Conservation (phyloP, 2,113 vertebrate genomes). For the Capricornis sumatraensis region DNA sequence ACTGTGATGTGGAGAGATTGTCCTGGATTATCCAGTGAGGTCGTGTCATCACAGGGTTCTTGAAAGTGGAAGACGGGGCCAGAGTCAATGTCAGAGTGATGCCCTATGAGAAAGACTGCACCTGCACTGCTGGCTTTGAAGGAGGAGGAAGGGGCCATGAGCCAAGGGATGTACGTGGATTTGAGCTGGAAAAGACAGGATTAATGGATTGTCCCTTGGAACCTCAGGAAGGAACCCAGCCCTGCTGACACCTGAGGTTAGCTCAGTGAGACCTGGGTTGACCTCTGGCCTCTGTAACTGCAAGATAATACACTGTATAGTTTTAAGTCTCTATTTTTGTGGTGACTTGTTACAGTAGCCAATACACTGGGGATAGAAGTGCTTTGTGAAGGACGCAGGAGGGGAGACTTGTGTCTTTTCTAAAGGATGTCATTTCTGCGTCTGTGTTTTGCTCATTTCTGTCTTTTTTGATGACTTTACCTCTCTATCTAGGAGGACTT, state of each 20-base stretch:
- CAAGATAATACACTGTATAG: fast-evolving
- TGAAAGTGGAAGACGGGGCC: not conserved
- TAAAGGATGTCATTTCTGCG: not conserved
- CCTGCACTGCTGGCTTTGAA: fast-evolving
- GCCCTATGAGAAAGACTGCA: fast-evolving
- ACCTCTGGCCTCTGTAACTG: not conserved
- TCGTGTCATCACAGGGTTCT: not conserved
- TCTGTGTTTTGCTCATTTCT: not conserved
- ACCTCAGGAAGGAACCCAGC: not conserved
- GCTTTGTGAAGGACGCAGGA: not conserved
- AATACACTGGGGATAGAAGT: fast-evolving
- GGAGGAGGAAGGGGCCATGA: not conserved
- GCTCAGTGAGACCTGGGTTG: fast-evolving
- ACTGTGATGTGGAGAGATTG: not conserved
- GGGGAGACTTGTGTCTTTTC: not conserved
- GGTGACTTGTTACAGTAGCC: not conserved
- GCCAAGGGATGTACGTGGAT: fast-evolving
- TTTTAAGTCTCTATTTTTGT: fast-evolving
- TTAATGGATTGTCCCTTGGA: fast-evolving
- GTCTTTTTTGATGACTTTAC: not conserved
- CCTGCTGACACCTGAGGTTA: fast-evolving
- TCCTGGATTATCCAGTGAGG: not conserved
- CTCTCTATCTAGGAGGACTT: not conserved
- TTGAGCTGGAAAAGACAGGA: not conserved
- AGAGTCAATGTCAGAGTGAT: not conserved